Evolutionary conservation across 2,888 invertebrate species (phyloP), one percentile per base, ranked within the genome.

Genomic region (Graphium colonna): DNA sequence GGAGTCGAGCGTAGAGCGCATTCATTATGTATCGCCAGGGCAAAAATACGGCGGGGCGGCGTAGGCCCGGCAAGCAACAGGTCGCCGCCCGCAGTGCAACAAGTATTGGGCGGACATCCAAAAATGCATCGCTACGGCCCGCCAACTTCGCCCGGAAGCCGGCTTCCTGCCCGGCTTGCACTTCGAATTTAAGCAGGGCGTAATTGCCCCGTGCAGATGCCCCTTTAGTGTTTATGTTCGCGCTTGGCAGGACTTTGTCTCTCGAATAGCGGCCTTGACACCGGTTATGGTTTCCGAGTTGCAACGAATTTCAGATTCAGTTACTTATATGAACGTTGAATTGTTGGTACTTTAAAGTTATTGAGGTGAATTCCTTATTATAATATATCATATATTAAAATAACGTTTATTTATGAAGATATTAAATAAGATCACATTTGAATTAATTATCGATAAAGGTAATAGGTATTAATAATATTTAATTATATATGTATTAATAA

Each of bases 71-170:
- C 55, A 43, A 62, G 83, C 88, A 88, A 89, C 88, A 88, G 86
- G 88, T 88, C 67, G 67, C 66, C 59, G 61, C 64, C 79, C 83
- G 71, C 63, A 76, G 72, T 80, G 88, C 88, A 88, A 88, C 88
- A 88, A 84, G 88, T 88, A 77, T 79, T 86, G 87, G 88, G 88
- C 87, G 78, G 83, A 71, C 79, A 79, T 87, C 88, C 88, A 89
- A 89, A 89, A 89, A 88, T 88, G 88, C 88, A 89, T 78, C 83
- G 83, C 75, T 75, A 73, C 65, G 59, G 75, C 65, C 21, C 73
- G 70, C 69, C 65, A 82, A 81, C 74, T 82, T 77, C 63, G 67
- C 60, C 69, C 39, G 71, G 69, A 71, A 73, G 67, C 73, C 72
- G 70, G 73, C 73, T 79, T 77, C 75, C 73, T 73, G 66, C 63